Conservation (phyloP, 1,140 invertebrate genomes). For the Phenacoccus solenopsis region DNA sequence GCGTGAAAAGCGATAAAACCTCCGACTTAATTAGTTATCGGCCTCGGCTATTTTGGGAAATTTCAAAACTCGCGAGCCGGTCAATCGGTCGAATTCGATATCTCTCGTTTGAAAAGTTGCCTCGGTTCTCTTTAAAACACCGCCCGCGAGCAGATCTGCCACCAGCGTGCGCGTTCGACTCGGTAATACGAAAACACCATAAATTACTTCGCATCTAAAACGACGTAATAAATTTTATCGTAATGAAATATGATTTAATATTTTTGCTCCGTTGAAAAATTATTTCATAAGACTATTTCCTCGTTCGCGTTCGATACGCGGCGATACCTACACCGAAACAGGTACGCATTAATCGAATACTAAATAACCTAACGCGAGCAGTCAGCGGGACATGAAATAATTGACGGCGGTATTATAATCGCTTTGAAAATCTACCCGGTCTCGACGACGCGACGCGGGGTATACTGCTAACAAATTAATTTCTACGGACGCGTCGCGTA, state of each 20-base stretch:
- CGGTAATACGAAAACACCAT: not conserved
- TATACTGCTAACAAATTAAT: no score
- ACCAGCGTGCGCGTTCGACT: no score
- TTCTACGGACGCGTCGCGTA: no score
- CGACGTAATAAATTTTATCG: not conserved
- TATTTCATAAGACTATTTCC: not conserved
- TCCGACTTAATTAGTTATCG: no score
- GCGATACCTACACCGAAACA: not conserved
- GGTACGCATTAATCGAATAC: not conserved
- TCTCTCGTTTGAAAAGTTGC: no score
- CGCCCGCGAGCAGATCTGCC: no score
- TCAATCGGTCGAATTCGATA: no score
- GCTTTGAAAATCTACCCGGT: not conserved
- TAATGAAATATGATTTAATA: slow-evolving; percentile 4
- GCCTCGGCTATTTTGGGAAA: no score
- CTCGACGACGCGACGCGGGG: no score
- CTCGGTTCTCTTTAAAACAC: no score
- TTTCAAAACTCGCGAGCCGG: no score
- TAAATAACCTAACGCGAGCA: not conserved
- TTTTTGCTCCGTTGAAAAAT: not conserved
- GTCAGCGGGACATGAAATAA: slow-evolving; percentile 1
- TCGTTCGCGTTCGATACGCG: not conserved
- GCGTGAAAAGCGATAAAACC: no score
- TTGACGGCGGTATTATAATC: not conserved
- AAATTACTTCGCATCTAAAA: not conserved